These are phyloP conservation scores for Neotoxoptera formosana DNA, from an alignment of 1,140 invertebrate genomes.

Conservation along the genomic window DNA sequence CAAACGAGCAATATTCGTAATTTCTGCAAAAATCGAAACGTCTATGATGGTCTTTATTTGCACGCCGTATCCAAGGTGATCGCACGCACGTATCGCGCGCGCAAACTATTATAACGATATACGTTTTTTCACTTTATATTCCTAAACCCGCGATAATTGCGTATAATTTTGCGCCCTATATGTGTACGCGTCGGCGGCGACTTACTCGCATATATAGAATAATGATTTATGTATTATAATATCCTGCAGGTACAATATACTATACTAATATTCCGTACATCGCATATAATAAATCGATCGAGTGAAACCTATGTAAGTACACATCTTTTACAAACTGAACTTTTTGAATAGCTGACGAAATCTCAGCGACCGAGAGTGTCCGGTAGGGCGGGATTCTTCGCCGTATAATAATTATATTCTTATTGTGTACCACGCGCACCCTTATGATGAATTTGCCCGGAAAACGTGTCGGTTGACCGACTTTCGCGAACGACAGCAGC, in stretches of 20 bases:
- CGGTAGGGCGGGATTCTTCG: too few relatives aligned
- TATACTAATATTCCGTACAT: neutral
- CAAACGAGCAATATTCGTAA: neutral
- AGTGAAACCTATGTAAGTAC: too few relatives aligned
- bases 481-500: too few relatives aligned
- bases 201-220: neutral
- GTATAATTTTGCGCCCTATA: neutral
- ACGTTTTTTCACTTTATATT: neutral
- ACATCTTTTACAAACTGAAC: too few relatives aligned
- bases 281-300: too few relatives aligned
- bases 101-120: neutral
- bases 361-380: too few relatives aligned
- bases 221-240: neutral
- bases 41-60: neutral
- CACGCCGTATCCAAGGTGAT: neutral
- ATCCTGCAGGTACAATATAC: neutral
- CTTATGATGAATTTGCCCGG: too few relatives aligned
- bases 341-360: too few relatives aligned
- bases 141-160: neutral
- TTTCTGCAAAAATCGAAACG: conserved; percentile 33
- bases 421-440: too few relatives aligned
- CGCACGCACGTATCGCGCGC: neutral
- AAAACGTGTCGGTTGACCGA: too few relatives aligned
- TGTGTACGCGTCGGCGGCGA: too few relatives aligned
- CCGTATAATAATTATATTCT: too few relatives aligned